Evolutionary conservation across 2,888 invertebrate species (phyloP), one percentile per base, ranked within the genome.

Genomic region (Drepana falcataria): DNA sequence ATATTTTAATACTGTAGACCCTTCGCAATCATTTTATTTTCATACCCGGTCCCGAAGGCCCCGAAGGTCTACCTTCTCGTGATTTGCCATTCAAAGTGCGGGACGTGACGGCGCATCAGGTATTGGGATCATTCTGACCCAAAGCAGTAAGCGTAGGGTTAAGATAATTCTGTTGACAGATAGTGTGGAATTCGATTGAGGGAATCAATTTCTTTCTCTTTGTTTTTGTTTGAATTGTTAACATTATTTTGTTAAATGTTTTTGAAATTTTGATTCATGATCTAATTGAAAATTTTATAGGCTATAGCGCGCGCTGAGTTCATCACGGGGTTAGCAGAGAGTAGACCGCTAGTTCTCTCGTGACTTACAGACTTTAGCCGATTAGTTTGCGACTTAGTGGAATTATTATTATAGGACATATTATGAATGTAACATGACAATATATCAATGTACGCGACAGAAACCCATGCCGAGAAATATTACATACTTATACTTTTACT

Each of bases 1-100:
- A 87, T 87, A 85, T 86, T 88, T 85, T 88, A 89, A 89, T 87
- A 87, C 84, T 73, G 64, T 69, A 77, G 79, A 83, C 86, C 86
- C 85, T 84, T 69, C 75, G 84, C 89, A 87, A 90, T 89, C 88
- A 90, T 90, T 87, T 89, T 88, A 88, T 89, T 88, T 89, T 89
- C 87, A 89, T 90, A 85, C 84, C 64, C 69, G 77, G 82, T 83
- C 88, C 77, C 88, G 4, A 63, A 83, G 84, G 82, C 88, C 88
- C 90, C 68, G 70, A 87, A 85, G 90, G 89, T 86, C 82, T 80
- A 84, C 87, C 87, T 79, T 81, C 40, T 51, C 85, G 78, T 89
- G 90, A 90, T 90, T 90, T 89, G 86, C 81, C 86, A 90, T 90
- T 90, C 90, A 90, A 83, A 87, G 81, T 66, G 77, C 56, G 79